These are phyloP conservation scores for Apotomis turbidana DNA, from an alignment of 2,888 invertebrate genomes.

Conservation along the genomic window DNA sequence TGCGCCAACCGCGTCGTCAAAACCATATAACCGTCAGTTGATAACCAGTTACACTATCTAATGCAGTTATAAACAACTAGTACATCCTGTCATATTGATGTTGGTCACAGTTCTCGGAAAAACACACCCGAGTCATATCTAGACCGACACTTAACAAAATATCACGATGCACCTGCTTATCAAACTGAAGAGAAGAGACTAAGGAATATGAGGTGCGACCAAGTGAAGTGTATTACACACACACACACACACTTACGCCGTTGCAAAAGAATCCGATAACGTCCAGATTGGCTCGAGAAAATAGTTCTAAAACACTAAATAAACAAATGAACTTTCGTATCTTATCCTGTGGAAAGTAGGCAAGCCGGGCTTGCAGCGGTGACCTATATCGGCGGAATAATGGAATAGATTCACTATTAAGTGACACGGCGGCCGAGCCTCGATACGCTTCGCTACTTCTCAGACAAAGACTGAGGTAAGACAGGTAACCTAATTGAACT, in stretches of 20 bases:
- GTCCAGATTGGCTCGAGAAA: not conserved
- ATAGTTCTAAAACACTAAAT: no score
- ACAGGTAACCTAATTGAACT: no score
- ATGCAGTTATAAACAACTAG: no score
- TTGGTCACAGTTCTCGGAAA: no score
- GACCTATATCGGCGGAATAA: slow-evolving; percentile 50
- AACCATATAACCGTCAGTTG: no score
- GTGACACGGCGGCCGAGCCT: slow-evolving; percentile 25
- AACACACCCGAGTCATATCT: not conserved
- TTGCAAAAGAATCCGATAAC: not conserved
- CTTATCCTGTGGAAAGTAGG: slow-evolving; percentile 33
- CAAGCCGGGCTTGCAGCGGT: slow-evolving; percentile 40
- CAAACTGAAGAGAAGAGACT: not conserved
- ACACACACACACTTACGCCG: no score
- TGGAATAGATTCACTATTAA: slow-evolving; percentile 42
- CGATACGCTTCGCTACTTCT: slow-evolving; percentile 8
- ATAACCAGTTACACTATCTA: no score
- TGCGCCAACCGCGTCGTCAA: no score
- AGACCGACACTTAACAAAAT: not conserved
- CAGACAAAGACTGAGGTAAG: slow-evolving; percentile 6
- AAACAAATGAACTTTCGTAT: slow-evolving; percentile 12
- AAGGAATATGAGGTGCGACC: not conserved
- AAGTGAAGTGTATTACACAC: no score
- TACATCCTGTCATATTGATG: no score
- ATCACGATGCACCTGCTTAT: not conserved